Evolutionary conservation across 2,888 invertebrate species (phyloP), one percentile per base, ranked within the genome.

Genomic region (Drosophila recens): DNA sequence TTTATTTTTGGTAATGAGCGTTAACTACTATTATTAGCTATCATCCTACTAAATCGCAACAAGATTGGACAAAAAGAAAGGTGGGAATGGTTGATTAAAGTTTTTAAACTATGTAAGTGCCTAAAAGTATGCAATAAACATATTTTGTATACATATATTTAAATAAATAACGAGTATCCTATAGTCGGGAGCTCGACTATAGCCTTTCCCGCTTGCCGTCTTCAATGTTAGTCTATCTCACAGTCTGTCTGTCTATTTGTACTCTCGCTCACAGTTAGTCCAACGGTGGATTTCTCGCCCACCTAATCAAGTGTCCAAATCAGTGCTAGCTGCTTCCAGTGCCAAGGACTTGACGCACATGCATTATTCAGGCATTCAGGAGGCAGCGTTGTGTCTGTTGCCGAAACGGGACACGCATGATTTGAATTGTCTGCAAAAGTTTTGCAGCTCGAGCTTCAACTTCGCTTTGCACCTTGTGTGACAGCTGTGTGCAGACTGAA

Each of bases 291-390:
- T 58, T 64, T 53, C 56, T 64, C 67, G 73, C 48, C 64, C 67
- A 72, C 70, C 75, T 75, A 81, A 81, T 85, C 82, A 75, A 79
- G 82, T 85, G 81, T 79, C 80, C 72, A 84, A 81, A 81, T 84
- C 82, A 78, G 79, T 62, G 68, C 33, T 49, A 54, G 56, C 59
- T 56, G 54, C 63, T 48, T 46, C 49, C 49, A 36, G 36, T 52
- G 63, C 49, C 64, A 71, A 66, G 64, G 68, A 71, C 67, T 72
- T 63, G 65, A 66, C 42, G 72, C 67, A 45, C 68, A 86, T 84
- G 72, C 71, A 87, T 85, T 85, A 82, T 85, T 80, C 75, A 85
- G 61, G 9, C 71, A 80, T 85, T 80, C 75, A 82, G 61, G 8
- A 72, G 69, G 59, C 57, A 66, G 56, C 71, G 62, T 59, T 71